Percentiles rank a stretch among this genome's conserved stretches.
phyloP scores from a whole-genome alignment of 2,888 invertebrate genomes.

The Acrocyrtus sp. region DNA sequence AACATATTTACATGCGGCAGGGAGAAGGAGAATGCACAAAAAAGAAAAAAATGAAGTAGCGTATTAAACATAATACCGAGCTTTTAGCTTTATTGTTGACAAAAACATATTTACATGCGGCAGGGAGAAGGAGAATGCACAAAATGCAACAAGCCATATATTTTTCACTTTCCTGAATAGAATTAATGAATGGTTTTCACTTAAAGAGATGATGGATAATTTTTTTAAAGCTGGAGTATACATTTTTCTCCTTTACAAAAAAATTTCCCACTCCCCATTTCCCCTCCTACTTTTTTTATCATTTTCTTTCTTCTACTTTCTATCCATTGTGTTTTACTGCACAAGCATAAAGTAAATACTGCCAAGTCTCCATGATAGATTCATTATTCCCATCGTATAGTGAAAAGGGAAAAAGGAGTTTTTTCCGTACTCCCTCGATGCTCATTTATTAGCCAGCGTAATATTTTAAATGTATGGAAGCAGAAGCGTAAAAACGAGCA shows the following conservation, averaged over 20 bases:
- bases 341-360: neutral
- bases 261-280: constrained; percentile 12
- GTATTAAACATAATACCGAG: neutral
- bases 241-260: too few species aligned
- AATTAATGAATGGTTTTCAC: constrained; percentile 33
- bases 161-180: constrained; percentile 14
- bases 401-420: neutral
- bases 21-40: neutral
- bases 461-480: constrained; percentile 7
- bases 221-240: constrained; percentile 26
- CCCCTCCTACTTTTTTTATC: constrained; percentile 1
- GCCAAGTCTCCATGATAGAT: neutral
- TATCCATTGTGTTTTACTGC: too few species aligned
- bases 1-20: neutral
- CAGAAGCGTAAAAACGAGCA: constrained; percentile 4
- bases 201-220: constrained; percentile 40
- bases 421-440: constrained; percentile 17
- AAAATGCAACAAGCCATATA: neutral
- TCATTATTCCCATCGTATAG: neutral
- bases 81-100: neutral
- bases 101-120: too few species aligned
- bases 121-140: constrained; percentile 1
- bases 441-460: constrained; percentile 15
- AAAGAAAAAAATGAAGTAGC: neutral
- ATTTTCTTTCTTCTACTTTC: constrained; percentile 5